A percentile compares a stretch with the other conserved stretches of the same genome.
These are phyloP conservation scores for Microctenopoma stevenorrisi DNA, from an alignment of 2,797 vertebrate genomes.

Conservation along the genomic window DNA sequence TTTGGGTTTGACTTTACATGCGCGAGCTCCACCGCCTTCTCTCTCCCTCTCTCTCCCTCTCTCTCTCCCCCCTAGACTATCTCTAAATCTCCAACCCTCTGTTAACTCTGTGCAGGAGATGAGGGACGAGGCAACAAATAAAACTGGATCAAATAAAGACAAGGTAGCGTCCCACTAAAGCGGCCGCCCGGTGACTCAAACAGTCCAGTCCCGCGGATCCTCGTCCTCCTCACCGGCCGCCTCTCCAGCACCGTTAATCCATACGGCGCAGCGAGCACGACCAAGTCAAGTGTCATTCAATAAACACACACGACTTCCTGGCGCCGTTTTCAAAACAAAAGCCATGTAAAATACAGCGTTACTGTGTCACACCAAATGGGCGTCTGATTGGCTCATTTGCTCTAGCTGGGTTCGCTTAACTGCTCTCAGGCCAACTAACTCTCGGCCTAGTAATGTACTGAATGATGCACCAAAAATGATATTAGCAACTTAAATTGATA, in stretches of 20 bases:
- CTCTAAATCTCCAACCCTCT: slow-evolving; percentile 34
- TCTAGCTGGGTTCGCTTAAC: not conserved
- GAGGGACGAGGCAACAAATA: not conserved
- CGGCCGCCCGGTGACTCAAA: slow-evolving; percentile 23
- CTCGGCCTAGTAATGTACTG: no score
- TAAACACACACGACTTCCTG: slow-evolving; percentile 21
- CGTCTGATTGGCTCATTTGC: not conserved
- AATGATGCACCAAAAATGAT: not conserved
- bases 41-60: not conserved
- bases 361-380: not conserved
- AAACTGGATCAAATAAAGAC: not conserved
- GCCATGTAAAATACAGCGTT: no score
- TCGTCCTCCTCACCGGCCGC: slow-evolving; percentile 46
- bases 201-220: slow-evolving; percentile 45
- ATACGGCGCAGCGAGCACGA: slow-evolving; percentile 14
- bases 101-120: slow-evolving; percentile 20
- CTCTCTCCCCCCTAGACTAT: slow-evolving; percentile 22
- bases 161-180: slow-evolving; percentile 14
- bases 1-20: slow-evolving; percentile 41
- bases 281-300: not conserved
- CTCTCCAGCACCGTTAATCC: slow-evolving; percentile 68
- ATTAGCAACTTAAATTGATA: no score
- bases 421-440: no score
- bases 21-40: slow-evolving; percentile 4
- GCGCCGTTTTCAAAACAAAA: slow-evolving; percentile 58